A percentile compares a stretch with the other conserved stretches of the same genome.
phyloP scores from a whole-genome alignment of 2,888 invertebrate genomes.

The Megastigmus dorsalis region DNA sequence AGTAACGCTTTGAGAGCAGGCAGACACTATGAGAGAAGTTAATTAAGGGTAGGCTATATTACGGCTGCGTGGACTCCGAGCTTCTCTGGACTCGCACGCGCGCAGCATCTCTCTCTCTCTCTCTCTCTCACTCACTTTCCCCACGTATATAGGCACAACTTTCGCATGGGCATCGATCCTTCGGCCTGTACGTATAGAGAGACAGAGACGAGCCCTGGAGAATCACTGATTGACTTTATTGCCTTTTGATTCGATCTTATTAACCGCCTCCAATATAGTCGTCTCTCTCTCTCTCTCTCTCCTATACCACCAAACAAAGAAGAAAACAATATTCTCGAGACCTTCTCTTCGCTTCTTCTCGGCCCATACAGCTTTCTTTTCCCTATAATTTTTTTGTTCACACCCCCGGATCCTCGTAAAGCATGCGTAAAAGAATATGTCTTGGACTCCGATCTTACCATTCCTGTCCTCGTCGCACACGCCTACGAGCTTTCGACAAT shows the following conservation, averaged over 20 bases:
- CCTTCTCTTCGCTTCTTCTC: background rate
- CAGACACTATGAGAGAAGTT: background rate
- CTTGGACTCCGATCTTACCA: too few species aligned
- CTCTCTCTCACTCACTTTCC: too few species aligned
- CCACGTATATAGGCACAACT: too few species aligned
- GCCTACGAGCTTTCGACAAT: too few species aligned
- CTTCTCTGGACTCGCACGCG: too few species aligned
- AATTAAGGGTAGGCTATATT: constrained; percentile 7
- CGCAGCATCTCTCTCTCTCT: too few species aligned
- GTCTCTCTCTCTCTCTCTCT: too few species aligned
- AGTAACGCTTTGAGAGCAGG: background rate
- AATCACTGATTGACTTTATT: constrained; percentile 23
- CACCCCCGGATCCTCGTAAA: too few species aligned
- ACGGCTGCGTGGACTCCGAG: too few species aligned
- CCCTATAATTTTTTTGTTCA: background rate
- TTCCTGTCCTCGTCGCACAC: too few species aligned
- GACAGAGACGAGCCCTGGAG: background rate
- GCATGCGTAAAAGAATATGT: too few species aligned
- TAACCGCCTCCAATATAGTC: background rate
- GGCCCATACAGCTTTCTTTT: background rate
- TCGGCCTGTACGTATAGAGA: too few species aligned
- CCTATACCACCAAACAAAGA: background rate
- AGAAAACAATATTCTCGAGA: background rate
- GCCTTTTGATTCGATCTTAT: constrained; percentile 17
- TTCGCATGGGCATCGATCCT: constrained; percentile 26